Conservation (phyloP, 2,888 invertebrate species). For the Drepana falcataria region DNA sequence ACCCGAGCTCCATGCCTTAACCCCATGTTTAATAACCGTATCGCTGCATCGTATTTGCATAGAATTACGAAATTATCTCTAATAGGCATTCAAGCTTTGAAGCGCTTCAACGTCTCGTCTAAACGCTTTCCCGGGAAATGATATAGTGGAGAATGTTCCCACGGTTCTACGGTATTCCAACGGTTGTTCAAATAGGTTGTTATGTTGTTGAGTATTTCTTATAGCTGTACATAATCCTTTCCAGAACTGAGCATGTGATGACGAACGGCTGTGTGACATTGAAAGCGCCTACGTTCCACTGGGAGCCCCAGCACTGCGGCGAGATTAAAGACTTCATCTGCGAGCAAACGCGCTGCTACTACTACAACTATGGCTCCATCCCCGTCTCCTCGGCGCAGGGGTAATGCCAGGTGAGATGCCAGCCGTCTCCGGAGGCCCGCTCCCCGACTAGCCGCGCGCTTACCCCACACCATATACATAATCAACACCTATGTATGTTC, state of each 20-base stretch:
- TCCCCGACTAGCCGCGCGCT: slow-evolving; percentile 72
- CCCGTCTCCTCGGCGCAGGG: slow-evolving; percentile 94
- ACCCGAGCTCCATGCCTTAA: neutral
- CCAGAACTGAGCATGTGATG: slow-evolving; percentile 77
- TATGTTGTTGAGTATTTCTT: too few species aligned
- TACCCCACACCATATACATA: slow-evolving; percentile 21
- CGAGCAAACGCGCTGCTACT: slow-evolving; percentile 93
- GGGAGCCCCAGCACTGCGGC: slow-evolving; percentile 91
- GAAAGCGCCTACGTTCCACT: slow-evolving; percentile 86
- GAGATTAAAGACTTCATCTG: slow-evolving; percentile 92
- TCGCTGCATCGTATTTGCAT: neutral
- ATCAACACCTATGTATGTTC: slow-evolving; percentile 6
- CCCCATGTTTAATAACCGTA: neutral
- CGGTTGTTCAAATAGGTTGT: too few species aligned
- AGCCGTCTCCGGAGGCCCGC: slow-evolving; percentile 76
- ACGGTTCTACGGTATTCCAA: too few species aligned
- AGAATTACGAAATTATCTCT: neutral
- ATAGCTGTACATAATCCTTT: slow-evolving; percentile 24
- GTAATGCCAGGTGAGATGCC: slow-evolving; percentile 90
- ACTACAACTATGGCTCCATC: slow-evolving; percentile 94
- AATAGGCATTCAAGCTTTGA: neutral
- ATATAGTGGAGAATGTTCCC: too few species aligned
- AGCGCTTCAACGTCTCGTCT: too few species aligned
- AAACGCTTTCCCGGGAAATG: too few species aligned
- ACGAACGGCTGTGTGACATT: slow-evolving; percentile 87